phyloP scores from a whole-genome alignment of 2,888 invertebrate genomes.

The Xiphydria camelus region DNA sequence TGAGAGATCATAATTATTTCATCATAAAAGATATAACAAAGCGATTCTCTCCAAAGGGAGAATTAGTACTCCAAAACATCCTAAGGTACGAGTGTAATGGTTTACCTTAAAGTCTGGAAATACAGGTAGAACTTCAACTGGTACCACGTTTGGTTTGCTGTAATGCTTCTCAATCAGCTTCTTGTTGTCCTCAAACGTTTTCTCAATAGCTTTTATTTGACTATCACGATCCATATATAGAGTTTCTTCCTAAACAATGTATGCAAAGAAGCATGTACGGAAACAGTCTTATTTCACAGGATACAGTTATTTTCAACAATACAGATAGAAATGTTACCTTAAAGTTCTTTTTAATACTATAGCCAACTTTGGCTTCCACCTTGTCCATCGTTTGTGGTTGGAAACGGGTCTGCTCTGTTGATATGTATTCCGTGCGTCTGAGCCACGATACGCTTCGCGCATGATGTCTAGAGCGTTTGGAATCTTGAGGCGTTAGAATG shows the following conservation, averaged over 20 bases:
- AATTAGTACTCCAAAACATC: neutral
- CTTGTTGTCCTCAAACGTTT: conserved; percentile 92
- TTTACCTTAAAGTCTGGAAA: conserved; percentile 89
- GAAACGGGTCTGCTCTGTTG: conserved; percentile 97
- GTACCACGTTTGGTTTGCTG: conserved; percentile 92
- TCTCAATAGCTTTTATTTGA: conserved; percentile 96
- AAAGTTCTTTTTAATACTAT: conserved; percentile 92
- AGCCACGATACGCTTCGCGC: conserved; percentile 98
- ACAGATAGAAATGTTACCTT: conserved; percentile 51
- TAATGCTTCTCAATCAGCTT: conserved; percentile 87
- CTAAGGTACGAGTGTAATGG: neutral
- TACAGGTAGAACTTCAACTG: conserved; percentile 84
- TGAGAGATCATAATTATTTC: conserved; percentile 24
- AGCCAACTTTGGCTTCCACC: conserved; percentile 98
- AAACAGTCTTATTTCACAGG: conserved; percentile 26
- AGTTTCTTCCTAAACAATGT: conserved; percentile 74
- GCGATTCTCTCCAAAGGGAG: neutral
- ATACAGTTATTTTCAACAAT: neutral
- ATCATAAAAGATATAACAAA: conserved; percentile 6
- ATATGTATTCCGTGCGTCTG: conserved; percentile 97
- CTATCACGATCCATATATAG: conserved; percentile 95
- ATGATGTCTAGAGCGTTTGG: conserved; percentile 91
- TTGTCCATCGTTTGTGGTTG: conserved; percentile 96
- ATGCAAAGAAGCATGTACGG: no score
- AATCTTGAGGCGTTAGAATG: conserved; percentile 83